Base-by-base conservation (phyloP, 2,797 vertebrate species). In the Rachycentron canadum region DNA sequence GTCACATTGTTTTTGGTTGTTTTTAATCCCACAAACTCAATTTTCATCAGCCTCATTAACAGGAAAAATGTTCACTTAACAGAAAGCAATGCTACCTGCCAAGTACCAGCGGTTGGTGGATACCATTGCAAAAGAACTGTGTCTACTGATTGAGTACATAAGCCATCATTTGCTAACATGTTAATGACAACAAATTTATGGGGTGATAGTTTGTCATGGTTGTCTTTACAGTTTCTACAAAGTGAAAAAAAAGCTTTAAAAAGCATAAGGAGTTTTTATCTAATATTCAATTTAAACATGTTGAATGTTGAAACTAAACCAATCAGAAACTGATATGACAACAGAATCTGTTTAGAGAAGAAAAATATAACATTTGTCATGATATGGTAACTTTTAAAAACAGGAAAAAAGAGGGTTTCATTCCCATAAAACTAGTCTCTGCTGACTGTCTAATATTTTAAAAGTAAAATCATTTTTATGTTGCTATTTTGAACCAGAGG, bases 401-500 rank as follows among this genome's bases (percentile, higher is more conserved):
- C 2, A 60, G 17, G 58, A 38, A 21, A 57, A 49, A 16, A 57
- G 4, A 53, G 14, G 25, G 16, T 25, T 66, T 36, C 4, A 3
- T 21, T 66, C 19, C 5, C 2, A 23, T 36, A 25, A 38, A 45
- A 40, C 8, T 8, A 17, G 38, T 34, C 64, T 26, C 47, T 23
- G 43, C n/a, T 49, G 14, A 63, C 58, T 38, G 5, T 62, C 78
- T 14, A 47, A 64, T 47, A 77, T 73, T 77, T 79, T 1, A 78
- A 45, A 60, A 4, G 23, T 69, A 59, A 57, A 68, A 69, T 79
- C 8, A 60, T 72, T 26, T 76, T 16, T 53, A 50, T 70, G 68
- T 68, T 70, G 40, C 74, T 76, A 73, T 83, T 88, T 72, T 79
- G 25, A 76, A 77, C 34, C 60, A 64, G 26, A 55, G 47, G 50